Evolutionary conservation across 2,888 invertebrate genomes (phyloP), one percentile per base, ranked within the genome.

Genomic region (Ornithoptera priamus): DNA sequence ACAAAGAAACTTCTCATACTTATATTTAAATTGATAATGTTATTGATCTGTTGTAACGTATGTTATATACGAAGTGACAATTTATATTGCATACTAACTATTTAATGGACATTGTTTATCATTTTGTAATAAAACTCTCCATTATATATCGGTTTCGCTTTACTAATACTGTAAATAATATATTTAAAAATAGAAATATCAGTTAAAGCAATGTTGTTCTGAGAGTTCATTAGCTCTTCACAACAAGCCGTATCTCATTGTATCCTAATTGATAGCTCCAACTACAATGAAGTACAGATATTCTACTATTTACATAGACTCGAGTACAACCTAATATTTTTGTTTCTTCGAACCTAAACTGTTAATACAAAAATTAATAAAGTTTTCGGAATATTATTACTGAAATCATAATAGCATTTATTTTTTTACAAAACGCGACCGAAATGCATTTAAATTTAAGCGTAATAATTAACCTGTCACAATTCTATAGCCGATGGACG

Each of bases 81-180:
- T 15, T 42, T 24, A 56, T 46, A 30, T 57, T 39, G 18, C 53
- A 53, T 53, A 46, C 30, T 39, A 18, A 8, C 20, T 59, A 53
- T 50, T 63, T 68, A 63, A 50, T 58, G 20, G 18, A 20, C 36
- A 39, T 18, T 46, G 53, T 68, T 68, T 39, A 8, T 18, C 18
- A 18, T 5, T n/a, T 53, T 53, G 18, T n/a, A n/a, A 57, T 42
- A 18, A 61, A 56, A 22, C 7, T 62, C 42, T 42, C 22, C 8
- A 63, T 63, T 46, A 50, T 30, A 68, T 10, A 1, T 63, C 30
- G 62, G 63, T 68, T 46, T 63, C 59, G 68, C 36, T 39, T 67
- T 61, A 46, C 57, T 8, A 39, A 65, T 39, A 50, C 62, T 46
- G 20, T 36, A 62, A 18, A 61, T 39, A 58, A 24, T n/a, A 63